A percentile compares a stretch with the other conserved stretches of the same genome.
phyloP scores from a whole-genome alignment of 2,797 vertebrate species.

The Sciaenops ocellatus region DNA sequence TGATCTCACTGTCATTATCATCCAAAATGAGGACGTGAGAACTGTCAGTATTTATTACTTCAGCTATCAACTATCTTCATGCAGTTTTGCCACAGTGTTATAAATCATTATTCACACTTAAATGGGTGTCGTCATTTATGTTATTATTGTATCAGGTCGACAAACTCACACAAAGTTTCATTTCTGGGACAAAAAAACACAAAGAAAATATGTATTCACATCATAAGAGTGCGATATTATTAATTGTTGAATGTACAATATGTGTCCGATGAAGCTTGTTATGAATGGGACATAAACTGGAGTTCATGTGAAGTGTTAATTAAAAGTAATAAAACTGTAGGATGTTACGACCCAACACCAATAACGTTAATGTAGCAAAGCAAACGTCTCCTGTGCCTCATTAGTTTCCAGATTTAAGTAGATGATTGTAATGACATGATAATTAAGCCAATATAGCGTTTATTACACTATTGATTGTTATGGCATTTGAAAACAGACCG shows the following conservation, averaged over 20 bases:
- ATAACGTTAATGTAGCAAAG: conserved; percentile 50
- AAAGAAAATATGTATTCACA: background rate
- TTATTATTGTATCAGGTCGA: background rate
- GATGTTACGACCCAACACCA: conserved; percentile 41
- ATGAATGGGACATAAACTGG: conserved; percentile 46
- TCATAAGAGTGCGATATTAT: background rate
- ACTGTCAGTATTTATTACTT: conserved; percentile 47
- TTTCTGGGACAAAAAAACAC: background rate
- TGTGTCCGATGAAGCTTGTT: conserved; percentile 30
- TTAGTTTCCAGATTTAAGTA: conserved; percentile 44
- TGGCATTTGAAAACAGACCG: conserved; percentile 3
- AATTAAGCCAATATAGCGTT: conserved; percentile 24
- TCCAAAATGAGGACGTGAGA: conserved; percentile 38
- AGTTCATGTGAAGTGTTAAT: conserved; percentile 47
- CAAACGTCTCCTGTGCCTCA: conserved; percentile 46
- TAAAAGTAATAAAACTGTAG: conserved; percentile 61
- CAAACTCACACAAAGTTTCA: background rate
- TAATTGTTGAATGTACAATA: background rate
- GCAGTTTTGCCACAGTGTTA: background rate
- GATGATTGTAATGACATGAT: conserved; percentile 29
- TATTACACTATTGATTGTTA: conserved; percentile 7
- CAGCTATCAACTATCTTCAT: conserved; percentile 32
- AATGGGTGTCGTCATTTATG: background rate
- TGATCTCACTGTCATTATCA: conserved; percentile 49
- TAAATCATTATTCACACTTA: background rate